These are phyloP conservation scores for Hydrozoanthus gracilis DNA, from an alignment of 92 coral and sea anemone species.

Conservation along the genomic window DNA sequence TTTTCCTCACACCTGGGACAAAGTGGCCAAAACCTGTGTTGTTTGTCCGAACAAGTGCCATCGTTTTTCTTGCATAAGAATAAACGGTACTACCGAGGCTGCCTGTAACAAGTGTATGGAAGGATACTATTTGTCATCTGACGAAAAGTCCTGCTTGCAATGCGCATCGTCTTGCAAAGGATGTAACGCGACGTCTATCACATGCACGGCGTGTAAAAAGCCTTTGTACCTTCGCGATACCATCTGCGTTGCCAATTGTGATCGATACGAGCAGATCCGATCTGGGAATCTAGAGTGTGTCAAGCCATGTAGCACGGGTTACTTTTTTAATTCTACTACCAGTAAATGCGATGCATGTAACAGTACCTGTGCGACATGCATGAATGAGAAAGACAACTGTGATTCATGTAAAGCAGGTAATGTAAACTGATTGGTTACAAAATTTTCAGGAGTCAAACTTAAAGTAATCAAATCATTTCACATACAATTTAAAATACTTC, in stretches of 20 bases:
- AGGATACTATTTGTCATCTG: slow-evolving; percentile 61
- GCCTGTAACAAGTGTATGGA: slow-evolving; percentile 38
- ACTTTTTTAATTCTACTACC: slow-evolving; percentile 48
- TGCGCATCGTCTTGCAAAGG: slow-evolving; percentile 65
- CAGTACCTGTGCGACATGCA: slow-evolving; percentile 66
- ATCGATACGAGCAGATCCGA: background rate
- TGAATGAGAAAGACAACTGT: slow-evolving; percentile 46
- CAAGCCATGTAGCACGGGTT: slow-evolving; percentile 61
- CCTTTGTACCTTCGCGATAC: slow-evolving; percentile 30
- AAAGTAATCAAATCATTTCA: no score
- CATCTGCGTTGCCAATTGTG: slow-evolving; percentile 4
- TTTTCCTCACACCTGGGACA: slow-evolving; percentile 13
- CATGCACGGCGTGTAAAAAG: slow-evolving; percentile 55
- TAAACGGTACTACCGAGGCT: slow-evolving; percentile 17
- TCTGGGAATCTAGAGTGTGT: slow-evolving; percentile 49
- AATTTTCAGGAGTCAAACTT: no score
- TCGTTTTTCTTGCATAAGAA: background rate
- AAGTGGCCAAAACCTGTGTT: background rate
- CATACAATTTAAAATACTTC: no score
- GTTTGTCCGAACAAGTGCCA: slow-evolving; percentile 25
- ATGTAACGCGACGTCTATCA: slow-evolving; percentile 48
- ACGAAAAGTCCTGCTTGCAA: slow-evolving; percentile 49
- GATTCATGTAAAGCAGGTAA: background rate
- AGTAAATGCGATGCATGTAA: slow-evolving; percentile 59
- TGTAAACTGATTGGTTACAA: no score